Evolutionary conservation across 2,888 invertebrate species (phyloP), one percentile per base, ranked within the genome.

Genomic region (Apocheima hispidaria): DNA sequence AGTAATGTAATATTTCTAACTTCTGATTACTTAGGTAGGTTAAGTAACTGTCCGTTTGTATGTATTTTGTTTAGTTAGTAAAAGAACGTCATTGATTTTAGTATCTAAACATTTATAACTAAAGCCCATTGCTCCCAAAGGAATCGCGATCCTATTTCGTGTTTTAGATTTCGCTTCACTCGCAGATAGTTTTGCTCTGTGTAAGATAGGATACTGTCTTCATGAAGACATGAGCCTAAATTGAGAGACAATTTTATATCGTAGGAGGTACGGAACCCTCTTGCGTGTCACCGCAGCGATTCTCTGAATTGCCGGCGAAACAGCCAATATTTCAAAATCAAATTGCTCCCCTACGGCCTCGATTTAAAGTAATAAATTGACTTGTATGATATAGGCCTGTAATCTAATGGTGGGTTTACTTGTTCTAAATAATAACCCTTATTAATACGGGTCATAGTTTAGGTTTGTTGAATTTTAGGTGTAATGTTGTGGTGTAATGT

Each of bases 281-380:
- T 66, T 60, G 63, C 65, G 63, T 68, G 68, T 62, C 63, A 51
- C 68, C 64, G 54, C 57, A 64, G 20, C 61, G 59, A 59, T 65
- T 63, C 54, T 43, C 48, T 57, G 71, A 79, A 82, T 79, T 77
- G 78, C 74, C 67, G 61, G 64, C 73, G 73, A 74, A 74, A 71
- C 74, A 74, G 75, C 75, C 82, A 74, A 82, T 84, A 85, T 82
- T 83, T 84, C 83, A 83, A 82, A 83, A 84, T 83, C 83, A 77
- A 81, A 83, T 82, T 72, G 81, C 70, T 76, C 75, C 78, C 77
- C 63, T 74, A 74, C 73, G 80, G 73, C 79, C 79, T 71, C 79
- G 73, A 73, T 80, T 82, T 81, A 75, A 79, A 79, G 76, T 76
- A 77, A 79, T 80, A 83, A 80, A 82, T 84, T 75, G 79, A 71